Evolutionary conservation across 2,797 vertebrate species (phyloP), one percentile per base, ranked within the genome.

Genomic region (Ficedula albicollis): DNA sequence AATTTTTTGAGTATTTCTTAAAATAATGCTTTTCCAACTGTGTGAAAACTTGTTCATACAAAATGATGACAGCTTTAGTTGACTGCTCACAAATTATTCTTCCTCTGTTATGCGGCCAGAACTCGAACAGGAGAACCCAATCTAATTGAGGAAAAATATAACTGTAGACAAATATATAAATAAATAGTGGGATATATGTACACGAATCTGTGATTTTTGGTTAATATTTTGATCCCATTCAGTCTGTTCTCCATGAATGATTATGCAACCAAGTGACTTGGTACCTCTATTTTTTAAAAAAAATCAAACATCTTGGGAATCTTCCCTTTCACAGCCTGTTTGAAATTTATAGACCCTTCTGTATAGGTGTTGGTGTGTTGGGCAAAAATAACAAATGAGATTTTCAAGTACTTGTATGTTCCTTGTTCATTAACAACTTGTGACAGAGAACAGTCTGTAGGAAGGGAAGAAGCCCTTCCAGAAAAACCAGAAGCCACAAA

Each of bases 401-500:
- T 69, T 87, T 80, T 81, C 36, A 78, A 48, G 55, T 73, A 46
- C 9, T 3, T 27, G 11, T 69, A 41, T 46, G 56, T 56, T 41
- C 51, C 49, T 84, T 76, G 60, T 46, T 64, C 18, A 34, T 7
- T 0, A 81, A 36, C 27, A 62, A 25, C 6, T 72, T 69, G 55
- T 86, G 39, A 88, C 34, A 83, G 75, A 51, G 9, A 80, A 29
- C 6, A 23, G 9, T 46, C 29, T 75, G 13, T 26, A 91, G 21
- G 19, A 90, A 52, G 13, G 39, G n/a, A 84, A 55, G 27, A 89
- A 88, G 48, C 1, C 7, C 4, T 88, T 88, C 6, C 13, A 62
- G 54, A 64, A 6, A 5, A 67, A 30, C 1, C 13, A 56, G 27
- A 38, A 79, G 3, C 75, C 0, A 0, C 11, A 32, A 36, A 39